Conservation (phyloP, 2,113 vertebrate genomes). For the Patagioenas fasciata region DNA sequence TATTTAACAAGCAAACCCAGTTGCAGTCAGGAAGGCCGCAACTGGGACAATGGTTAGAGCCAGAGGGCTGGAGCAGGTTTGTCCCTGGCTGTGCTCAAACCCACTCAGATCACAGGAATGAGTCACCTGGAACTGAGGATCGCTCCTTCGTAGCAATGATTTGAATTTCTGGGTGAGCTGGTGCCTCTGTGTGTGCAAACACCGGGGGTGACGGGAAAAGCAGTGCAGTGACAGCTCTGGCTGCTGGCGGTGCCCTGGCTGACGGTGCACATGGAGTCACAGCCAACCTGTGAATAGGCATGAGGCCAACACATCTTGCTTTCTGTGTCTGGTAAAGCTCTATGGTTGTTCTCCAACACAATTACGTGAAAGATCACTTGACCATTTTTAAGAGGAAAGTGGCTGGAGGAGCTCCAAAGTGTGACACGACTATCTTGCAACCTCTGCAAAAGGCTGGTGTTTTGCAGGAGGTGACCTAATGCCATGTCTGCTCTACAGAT, state of each 20-base stretch:
- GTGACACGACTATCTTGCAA: not conserved
- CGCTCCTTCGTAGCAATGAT: not conserved
- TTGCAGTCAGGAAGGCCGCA: too few species aligned
- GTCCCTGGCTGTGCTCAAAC: not conserved
- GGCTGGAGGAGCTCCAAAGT: not conserved
- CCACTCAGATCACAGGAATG: accelerated
- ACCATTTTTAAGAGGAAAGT: accelerated
- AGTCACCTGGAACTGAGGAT: not conserved
- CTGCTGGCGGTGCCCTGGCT: not conserved
- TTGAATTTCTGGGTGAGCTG: not conserved
- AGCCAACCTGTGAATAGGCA: not conserved
- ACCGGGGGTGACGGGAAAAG: not conserved
- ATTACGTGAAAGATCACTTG: not conserved
- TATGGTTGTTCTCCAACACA: not conserved
- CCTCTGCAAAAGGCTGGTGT: not conserved
- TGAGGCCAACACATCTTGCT: not conserved
- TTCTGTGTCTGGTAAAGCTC: not conserved
- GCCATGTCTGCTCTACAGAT: not conserved
- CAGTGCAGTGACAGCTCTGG: not conserved
- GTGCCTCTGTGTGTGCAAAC: not conserved
- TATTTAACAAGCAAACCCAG: not conserved
- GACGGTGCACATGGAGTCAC: not conserved
- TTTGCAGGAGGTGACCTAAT: not conserved
- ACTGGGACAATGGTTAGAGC: not conserved
- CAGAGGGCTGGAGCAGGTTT: not conserved